Evolutionary conservation across 2,797 vertebrate species (phyloP), one percentile per base, ranked within the genome.

Genomic region (Pipistrellus pipistrellus): DNA sequence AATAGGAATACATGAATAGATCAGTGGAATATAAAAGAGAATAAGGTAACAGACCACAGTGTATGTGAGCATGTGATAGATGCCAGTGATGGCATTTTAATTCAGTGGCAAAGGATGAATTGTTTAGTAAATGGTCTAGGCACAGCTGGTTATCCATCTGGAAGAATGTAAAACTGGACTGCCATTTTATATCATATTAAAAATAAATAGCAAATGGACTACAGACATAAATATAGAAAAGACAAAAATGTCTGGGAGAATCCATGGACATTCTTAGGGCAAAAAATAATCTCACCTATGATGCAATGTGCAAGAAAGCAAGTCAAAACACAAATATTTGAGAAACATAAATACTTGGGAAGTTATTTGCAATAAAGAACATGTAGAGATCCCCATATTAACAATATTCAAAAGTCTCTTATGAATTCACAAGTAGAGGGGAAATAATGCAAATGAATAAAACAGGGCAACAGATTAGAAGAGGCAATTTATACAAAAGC

Each of bases 121-220:
- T 84, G 14, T 93, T 93, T 90, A 59, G 53, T 46, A 78, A 85
- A 78, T 44, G 44, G 6, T 73, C 38, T 8, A 64, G 18, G 27
- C 7, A 57, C 64, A 93, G 75, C 68, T 83, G 78, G 20, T 44
- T 76, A 46, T 46, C 77, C 88, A 94, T 90, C 62, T 93, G 85
- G 81, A 91, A 72, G 48, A 82, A 38, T 64, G 44, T 81, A 72
- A 85, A 94, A 44, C 23, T 35, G 20, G 72, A 76, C 3, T 85
- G 14, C 12, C 5, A 87, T 93, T 76, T 64, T 75, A 57, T 5
- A 51, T 75, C 18, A 71, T 66, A 51, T 27, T 85, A 57, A 89
- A 87, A 93, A 86, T 77, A 66, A 94, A 91, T 90, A 73, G 27
- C 27, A 69, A 81, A 59, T 73, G 38, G 23, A 90, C 62, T 88